phyloP scores from a whole-genome alignment of 2,797 vertebrate species.

The Hoplostethus atlanticus region DNA sequence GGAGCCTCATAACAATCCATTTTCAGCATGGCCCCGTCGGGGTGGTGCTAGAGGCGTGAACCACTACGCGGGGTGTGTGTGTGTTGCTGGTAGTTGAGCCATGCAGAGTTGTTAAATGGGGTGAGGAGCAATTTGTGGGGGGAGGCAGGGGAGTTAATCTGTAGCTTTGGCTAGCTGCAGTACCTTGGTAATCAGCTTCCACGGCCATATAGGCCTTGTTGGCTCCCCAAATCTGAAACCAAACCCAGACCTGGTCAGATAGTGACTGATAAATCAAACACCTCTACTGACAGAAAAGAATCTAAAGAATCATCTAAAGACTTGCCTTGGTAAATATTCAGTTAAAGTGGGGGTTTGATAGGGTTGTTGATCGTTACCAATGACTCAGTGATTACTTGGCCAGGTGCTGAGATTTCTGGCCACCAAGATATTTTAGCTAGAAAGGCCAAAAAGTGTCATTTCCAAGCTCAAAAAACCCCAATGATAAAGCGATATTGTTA shows the following conservation, averaged over 20 bases:
- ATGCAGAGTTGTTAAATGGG: constrained; percentile 24
- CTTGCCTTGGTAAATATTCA: too few species aligned
- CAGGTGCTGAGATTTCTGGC: too few species aligned
- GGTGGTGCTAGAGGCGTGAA: background rate
- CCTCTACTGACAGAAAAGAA: background rate
- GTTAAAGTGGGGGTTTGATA: too few species aligned
- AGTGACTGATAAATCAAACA: background rate
- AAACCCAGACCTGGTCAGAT: constrained; percentile 41
- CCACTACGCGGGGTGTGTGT: too few species aligned
- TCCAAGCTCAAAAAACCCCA: too few species aligned
- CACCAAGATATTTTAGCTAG: too few species aligned
- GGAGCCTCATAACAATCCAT: constrained; percentile 9
- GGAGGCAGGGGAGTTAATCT: background rate
- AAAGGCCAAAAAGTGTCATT: too few species aligned
- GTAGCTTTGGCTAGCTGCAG: constrained; percentile 43
- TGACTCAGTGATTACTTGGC: too few species aligned
- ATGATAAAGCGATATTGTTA: too few species aligned
- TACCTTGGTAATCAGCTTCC: constrained; percentile 65
- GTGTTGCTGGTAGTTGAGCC: constrained; percentile 17
- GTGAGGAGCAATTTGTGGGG: background rate
- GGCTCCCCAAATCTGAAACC: constrained; percentile 61
- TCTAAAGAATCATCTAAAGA: too few species aligned
- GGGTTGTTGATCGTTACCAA: too few species aligned
- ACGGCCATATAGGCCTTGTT: constrained; percentile 62
- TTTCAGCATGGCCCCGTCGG: background rate